Conservation (phyloP, 2,113 vertebrate genomes). For the Phasianus colchicus region DNA sequence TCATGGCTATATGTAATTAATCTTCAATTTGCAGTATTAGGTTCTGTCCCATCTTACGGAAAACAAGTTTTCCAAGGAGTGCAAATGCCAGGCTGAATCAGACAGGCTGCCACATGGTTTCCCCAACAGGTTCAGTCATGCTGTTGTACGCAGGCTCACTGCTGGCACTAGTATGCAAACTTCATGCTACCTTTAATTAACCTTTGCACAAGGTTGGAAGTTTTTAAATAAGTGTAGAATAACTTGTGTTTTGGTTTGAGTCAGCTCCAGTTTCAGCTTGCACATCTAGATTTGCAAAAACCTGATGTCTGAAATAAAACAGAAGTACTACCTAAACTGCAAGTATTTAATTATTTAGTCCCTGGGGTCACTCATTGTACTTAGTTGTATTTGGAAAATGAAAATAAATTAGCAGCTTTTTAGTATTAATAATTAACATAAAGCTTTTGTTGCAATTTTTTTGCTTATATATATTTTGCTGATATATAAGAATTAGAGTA, state of each 20-base stretch:
- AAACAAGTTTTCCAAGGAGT: neutral
- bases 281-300: conserved; percentile 18
- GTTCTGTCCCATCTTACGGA: neutral
- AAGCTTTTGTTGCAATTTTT: neutral
- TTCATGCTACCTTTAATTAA: neutral
- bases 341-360: neutral
- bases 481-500: neutral
- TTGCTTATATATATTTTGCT: neutral
- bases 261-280: conserved; percentile 1
- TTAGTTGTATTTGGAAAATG: neutral
- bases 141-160: neutral
- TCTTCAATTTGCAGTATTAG: neutral
- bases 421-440: neutral
- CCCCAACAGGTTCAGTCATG: conserved; percentile 11
- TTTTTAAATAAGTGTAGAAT: neutral
- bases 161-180: neutral
- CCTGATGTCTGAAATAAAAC: neutral
- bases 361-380: neutral
- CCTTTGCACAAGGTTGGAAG: neutral
- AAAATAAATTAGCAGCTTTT: neutral
- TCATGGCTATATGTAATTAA: neutral
- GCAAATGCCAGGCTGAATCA: neutral
- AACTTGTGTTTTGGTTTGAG: neutral
- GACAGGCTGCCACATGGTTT: neutral
- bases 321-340: neutral